Evolutionary conservation across 2,888 invertebrate genomes (phyloP), one percentile per base, ranked within the genome.

Genomic region (Microplitis manilae): DNA sequence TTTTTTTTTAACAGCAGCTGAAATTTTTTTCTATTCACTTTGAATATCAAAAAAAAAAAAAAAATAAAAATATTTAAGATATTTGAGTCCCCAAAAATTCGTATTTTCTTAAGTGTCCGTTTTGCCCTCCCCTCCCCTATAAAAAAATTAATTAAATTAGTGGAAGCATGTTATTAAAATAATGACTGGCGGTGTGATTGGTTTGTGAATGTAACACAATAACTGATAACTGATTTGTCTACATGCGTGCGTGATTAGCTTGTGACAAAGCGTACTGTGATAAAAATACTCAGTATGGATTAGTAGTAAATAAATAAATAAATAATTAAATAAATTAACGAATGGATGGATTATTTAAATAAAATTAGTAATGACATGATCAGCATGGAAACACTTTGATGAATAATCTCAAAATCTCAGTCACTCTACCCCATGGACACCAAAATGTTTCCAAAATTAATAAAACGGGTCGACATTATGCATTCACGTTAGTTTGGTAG

Each of bases 321-420:
- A 20, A 20, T 20, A 1, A 17, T 17, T 17, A 20, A 20, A 20
- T 67, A 80, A 38, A 60, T 38, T 50, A 9, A 59, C 13, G 38
- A 59, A 5, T 7, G 13, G 5, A 13, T 30, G 59, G 76, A 78
- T 68, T 68, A n/a, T 60, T 71, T 69, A 68, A 67, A 67, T 64
- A 50, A 39, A 30, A 65, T 76, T 73, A 62, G 70, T 68, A 39
- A 40, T 20, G 9, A 30, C 64, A 9, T 60, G 75, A 72, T 77
- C 83, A 30, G 30, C 83, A 88, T 90, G 91, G 91, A 92, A 91
- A 91, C 91, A 91, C 91, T 90, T 91, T 91, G 91, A 91, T 91
- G 89, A 90, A 77, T 60, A 73, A 80, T 77, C 79, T 80, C 78
- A 71, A 67, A 77, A 65, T 71, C 73, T 75, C 74, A 76, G 59